Evolutionary conservation across 2,888 invertebrate species (phyloP), one percentile per base, ranked within the genome.

Genomic region (Meiosimyza decipiens): DNA sequence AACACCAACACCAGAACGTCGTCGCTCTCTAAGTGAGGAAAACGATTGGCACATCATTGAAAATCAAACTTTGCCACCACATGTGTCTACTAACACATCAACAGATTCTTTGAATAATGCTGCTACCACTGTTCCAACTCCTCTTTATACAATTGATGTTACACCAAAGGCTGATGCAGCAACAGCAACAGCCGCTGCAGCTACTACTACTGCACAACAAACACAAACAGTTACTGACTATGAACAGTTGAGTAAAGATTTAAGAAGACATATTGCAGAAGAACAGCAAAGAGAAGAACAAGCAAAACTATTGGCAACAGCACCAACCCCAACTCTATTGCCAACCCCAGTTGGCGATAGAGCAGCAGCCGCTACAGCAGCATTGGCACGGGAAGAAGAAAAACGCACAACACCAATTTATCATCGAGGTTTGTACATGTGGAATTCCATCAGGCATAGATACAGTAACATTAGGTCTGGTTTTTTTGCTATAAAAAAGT

Each of bases 31-130:
- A 4, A 84, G 80, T 54, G 79, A 77, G 6, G 85, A 82, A 15
- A 77, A 76, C 18, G 84, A 84, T 57, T 85, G 86, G 85, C 84
- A 85, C 65, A 76, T 86, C 73, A 80, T 86, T 74, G 86, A 84
- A 22, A 80, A 80, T 60, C 71, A 72, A 67, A 62, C 7, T 49
- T 72, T 67, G 59, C 66, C 63, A 13, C 51, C n/a, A n/a, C n/a
- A n/a, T n/a, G n/a, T n/a, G n/a, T n/a, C n/a, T n/a, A n/a, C n/a
- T n/a, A n/a, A n/a, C n/a, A n/a, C n/a, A n/a, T n/a, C 68, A 2
- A 63, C 15, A 6, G 60, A 52, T 11, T 65, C 70, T 7, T 67
- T 49, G 67, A 64, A 65, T 22, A 22, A 68, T 3, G 51, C 66
- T 18, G 70, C 76, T 11, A 69, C 68, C 22, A 71, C 72, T 50